Conservation (phyloP, 2,113 vertebrate species). For the Empidonax traillii region DNA sequence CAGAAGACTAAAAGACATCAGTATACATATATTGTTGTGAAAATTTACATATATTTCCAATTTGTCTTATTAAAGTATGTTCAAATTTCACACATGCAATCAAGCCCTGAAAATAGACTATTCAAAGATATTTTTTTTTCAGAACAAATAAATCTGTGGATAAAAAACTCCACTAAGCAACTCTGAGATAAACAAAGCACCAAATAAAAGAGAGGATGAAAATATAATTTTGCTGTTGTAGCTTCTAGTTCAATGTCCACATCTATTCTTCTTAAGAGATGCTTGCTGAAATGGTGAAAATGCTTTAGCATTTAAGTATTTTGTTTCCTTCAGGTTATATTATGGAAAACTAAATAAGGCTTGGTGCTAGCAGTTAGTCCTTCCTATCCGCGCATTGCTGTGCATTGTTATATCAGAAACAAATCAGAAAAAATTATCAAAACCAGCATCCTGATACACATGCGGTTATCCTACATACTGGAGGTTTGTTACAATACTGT, state of each 20-base stretch:
- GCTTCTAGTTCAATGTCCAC: background rate
- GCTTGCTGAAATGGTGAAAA: background rate
- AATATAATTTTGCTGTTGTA: background rate
- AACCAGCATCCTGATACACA: background rate
- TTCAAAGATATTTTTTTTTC: background rate
- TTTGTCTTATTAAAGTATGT: background rate
- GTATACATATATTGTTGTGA: background rate
- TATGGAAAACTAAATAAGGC: background rate
- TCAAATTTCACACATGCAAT: background rate
- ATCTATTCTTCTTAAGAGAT: background rate
- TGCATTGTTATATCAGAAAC: background rate
- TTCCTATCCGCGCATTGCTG: background rate
- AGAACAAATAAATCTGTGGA: background rate
- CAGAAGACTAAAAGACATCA: background rate
- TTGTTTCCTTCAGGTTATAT: background rate
- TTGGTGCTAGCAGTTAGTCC: background rate
- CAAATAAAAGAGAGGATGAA: background rate
- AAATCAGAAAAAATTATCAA: background rate
- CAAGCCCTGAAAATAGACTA: background rate
- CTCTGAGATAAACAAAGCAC: background rate
- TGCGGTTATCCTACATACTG: background rate
- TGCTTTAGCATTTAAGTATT: background rate
- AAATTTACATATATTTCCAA: background rate
- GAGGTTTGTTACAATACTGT: background rate
- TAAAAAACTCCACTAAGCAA: accelerated